Base-by-base conservation (phyloP, 2,113 vertebrate genomes). In the Terrapene triunguis region DNA sequence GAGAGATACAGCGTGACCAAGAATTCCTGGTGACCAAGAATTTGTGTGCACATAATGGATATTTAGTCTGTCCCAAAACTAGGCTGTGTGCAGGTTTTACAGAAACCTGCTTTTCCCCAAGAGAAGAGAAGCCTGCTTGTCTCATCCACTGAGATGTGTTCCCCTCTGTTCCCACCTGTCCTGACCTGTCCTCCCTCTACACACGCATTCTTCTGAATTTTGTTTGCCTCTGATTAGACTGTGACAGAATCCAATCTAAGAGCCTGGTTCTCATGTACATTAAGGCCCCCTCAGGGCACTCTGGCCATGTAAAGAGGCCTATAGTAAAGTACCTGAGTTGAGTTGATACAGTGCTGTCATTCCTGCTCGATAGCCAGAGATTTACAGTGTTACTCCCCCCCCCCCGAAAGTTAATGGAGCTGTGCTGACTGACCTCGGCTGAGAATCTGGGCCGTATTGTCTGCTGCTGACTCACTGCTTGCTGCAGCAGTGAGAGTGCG, bases 391-490 rank as follows among this genome's bases (percentile, higher is more conserved):
- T 82, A 92, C 84, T 95, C 89, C 53, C 19, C 6, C 19, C 1
- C 19, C 2, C 6, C 10, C 54, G 35, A 17, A 69, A n/a, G 65
- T n/a, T 69, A 69, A 69, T n/a, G 65, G 65, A 38, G 65, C 65
- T 9, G 19, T 10, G 59, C 59, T 62, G 59, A n/a, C n/a, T 72
- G 65, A 72, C 62, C 19, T 69, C 16, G 4, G 65, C 35, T 84
- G 92, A 95, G 90, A 65, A 86, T 96, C 84, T 78, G 87, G 93
- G 62, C 87, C 92, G 81, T 32, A 69, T 59, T 91, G 91, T 98
- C 96, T 95, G 90, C 83, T 98, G 95, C 95, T 97, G 95, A 98
- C 95, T 98, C 96, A 98, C 82, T 93, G 84, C 90, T 97, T 89
- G 47, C 51, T 88, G 91, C 93, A 95, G 90, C 86, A 96, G 88